Percentiles rank a stretch among this genome's conserved stretches.
Evolutionary conservation across 1,140 invertebrate genomes (phyloP).

Genomic region (Caerostris darwini): DNA sequence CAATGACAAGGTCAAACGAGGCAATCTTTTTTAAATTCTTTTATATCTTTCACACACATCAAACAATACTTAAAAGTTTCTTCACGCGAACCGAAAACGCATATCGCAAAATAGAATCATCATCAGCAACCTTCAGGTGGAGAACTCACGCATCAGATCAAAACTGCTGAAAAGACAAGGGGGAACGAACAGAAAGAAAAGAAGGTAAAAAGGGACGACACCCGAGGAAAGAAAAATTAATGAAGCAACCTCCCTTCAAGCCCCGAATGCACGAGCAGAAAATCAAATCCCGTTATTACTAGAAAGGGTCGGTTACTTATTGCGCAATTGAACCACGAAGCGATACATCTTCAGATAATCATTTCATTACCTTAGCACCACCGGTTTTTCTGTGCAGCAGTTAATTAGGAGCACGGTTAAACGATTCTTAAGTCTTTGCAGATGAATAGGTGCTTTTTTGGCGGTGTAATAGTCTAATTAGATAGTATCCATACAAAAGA

Average conservation of each 20-base stretch:
- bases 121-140: too few species aligned
- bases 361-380: neutral
- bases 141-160: neutral
- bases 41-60: too few species aligned
- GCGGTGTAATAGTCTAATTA: neutral
- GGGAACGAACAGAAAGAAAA: neutral
- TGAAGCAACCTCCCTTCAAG: slow-evolving; percentile 8
- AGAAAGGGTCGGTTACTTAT: neutral
- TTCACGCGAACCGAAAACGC: too few species aligned
- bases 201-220: neutral
- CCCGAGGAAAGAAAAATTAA: neutral
- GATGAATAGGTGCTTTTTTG: neutral
- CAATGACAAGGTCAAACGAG: too few species aligned
- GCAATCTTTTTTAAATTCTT: too few species aligned
- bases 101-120: too few species aligned
- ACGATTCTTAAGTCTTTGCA: neutral
- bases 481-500: too few species aligned
- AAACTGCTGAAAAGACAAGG: neutral
- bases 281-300: slow-evolving; percentile 1
- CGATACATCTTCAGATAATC: too few species aligned
- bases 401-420: neutral
- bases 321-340: neutral
- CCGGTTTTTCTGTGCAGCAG: neutral
- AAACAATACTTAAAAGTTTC: too few species aligned
- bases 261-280: neutral